These are phyloP conservation scores for Molorchus minor DNA, from an alignment of 2,888 invertebrate species.

Conservation along the genomic window DNA sequence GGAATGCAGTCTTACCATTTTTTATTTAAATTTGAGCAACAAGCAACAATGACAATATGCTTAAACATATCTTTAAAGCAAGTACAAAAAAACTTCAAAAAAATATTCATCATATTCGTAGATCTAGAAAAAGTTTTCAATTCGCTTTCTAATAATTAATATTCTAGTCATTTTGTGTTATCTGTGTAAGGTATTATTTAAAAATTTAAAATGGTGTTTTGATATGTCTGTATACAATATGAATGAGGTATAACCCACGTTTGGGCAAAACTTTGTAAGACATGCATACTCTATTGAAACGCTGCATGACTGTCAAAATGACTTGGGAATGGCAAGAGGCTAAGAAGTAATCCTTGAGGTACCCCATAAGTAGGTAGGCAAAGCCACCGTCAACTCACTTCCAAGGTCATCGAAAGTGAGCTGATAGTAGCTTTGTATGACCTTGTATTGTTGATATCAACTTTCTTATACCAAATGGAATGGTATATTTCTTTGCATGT, in stretches of 20 bases:
- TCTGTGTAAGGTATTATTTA: slow-evolving; percentile 42
- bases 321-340: background rate
- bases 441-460: no score
- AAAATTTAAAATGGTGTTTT: slow-evolving; percentile 46
- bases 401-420: no score
- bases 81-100: slow-evolving; percentile 16
- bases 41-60: slow-evolving; percentile 12
- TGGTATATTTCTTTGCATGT: no score
- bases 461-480: no score
- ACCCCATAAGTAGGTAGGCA: no score
- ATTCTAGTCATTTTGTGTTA: slow-evolving; percentile 51
- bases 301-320: background rate
- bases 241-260: slow-evolving; percentile 32
- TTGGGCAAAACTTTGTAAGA: slow-evolving; percentile 38
- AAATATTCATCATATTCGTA: background rate
- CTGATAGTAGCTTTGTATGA: no score
- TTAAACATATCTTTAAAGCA: slow-evolving; percentile 21
- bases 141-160: slow-evolving; percentile 38
- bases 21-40: no score
- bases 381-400: no score
- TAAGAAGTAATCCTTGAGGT: no score
- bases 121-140: slow-evolving; percentile 35
- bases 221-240: slow-evolving; percentile 50
- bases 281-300: slow-evolving; percentile 56
- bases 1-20: no score